These are phyloP conservation scores for Bruchidius siliquastri DNA, from an alignment of 2,888 invertebrate genomes.

Conservation along the genomic window DNA sequence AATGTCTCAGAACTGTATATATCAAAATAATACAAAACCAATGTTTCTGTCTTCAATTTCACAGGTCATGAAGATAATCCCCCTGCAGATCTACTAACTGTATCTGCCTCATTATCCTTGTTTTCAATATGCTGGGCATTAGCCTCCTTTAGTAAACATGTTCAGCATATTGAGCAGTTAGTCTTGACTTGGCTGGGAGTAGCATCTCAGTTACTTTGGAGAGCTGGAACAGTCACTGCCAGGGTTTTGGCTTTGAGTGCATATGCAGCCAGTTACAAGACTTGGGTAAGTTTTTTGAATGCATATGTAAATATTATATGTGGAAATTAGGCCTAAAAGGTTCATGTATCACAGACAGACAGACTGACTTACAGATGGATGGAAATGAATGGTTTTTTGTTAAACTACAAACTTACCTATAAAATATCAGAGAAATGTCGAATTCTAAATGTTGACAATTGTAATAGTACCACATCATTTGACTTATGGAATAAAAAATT, in stretches of 20 bases:
- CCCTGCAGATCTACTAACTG: conserved; percentile 71
- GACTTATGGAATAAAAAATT: too few relatives aligned
- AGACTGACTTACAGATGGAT: too few relatives aligned
- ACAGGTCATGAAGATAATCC: conserved; percentile 5
- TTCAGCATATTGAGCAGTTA: conserved; percentile 77
- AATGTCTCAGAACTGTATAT: too few relatives aligned
- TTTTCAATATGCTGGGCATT: conserved; percentile 88
- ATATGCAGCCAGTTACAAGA: conserved; percentile 59
- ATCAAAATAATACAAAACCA: too few relatives aligned
- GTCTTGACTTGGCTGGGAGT: conserved; percentile 53
- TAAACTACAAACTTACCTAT: too few relatives aligned
- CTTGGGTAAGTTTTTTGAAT: conserved; percentile 29
- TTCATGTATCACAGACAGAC: too few relatives aligned
- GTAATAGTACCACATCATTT: too few relatives aligned
- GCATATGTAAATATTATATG: too few relatives aligned
- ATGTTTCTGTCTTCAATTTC: neutral
- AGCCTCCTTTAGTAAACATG: conserved; percentile 86
- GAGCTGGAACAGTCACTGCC: conserved; percentile 79
- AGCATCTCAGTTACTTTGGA: conserved; percentile 64
- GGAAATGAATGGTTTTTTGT: too few relatives aligned
- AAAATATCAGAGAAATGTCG: too few relatives aligned
- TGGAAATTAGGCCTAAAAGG: too few relatives aligned
- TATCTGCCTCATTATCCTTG: conserved; percentile 75
- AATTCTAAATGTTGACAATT: too few relatives aligned
- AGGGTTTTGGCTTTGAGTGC: conserved; percentile 77